Evolutionary conservation across 2,888 invertebrate genomes (phyloP).

Genomic region (Cheilosia urbana): DNA sequence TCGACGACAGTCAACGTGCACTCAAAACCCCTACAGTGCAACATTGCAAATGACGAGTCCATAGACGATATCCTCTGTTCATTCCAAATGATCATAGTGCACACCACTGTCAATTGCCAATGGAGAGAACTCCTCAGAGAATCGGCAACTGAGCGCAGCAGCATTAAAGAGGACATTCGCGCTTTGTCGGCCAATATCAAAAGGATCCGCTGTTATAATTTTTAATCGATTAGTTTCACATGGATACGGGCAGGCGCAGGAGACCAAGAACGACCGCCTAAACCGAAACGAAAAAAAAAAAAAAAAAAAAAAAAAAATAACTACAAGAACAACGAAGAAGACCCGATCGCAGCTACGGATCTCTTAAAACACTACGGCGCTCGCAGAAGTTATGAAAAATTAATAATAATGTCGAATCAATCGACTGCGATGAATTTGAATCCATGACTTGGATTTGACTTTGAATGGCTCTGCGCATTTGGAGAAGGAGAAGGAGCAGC

Average conservation of each 20-base stretch:
- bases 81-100: conserved; percentile 46
- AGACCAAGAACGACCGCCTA: conserved; percentile 53
- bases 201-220: conserved; percentile 76
- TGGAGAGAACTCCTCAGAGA: conserved; percentile 30
- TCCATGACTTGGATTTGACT: conserved; percentile 56
- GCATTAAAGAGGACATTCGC: conserved; percentile 59
- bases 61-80: conserved; percentile 8
- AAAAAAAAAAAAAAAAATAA: conserved; percentile 8
- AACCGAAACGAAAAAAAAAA: conserved; percentile 15
- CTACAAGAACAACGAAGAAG: conserved; percentile 1
- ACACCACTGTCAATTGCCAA: conserved; percentile 51
- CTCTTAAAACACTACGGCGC: conserved; percentile 49
- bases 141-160: conserved; percentile 17
- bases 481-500: neutral
- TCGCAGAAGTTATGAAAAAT: conserved; percentile 76
- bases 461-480: conserved; percentile 6
- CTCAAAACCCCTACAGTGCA: conserved; percentile 52
- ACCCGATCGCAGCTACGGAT: conserved; percentile 34
- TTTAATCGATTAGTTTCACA: conserved; percentile 77
- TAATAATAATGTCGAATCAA: conserved; percentile 76
- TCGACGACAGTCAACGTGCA: conserved; percentile 61
- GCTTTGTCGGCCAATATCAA: conserved; percentile 76
- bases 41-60: conserved; percentile 65
- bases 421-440: conserved; percentile 74
- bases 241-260: conserved; percentile 54